Evolutionary conservation across 2,888 invertebrate genomes (phyloP), one percentile per base, ranked within the genome.

Genomic region (Dicycla oo): DNA sequence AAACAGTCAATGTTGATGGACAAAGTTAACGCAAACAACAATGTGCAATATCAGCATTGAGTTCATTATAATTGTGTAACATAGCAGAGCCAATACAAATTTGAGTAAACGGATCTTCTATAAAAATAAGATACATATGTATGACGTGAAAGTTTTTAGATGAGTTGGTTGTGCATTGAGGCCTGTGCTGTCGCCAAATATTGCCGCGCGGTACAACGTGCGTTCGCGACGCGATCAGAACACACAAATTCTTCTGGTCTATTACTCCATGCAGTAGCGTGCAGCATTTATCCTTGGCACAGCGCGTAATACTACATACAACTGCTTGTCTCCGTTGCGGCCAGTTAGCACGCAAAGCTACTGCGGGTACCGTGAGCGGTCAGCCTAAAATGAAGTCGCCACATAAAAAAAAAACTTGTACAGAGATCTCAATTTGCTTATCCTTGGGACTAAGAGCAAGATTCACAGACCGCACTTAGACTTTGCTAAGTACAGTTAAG

Each of bases 321-420:
- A 61, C 53, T 26, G 34, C 10, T 51, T 49, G 20, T 53, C 18
- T 34, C 34, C 10, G 18, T 26, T n/a, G 38, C 38, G 43, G 45
- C 45, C 53, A 45, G 26, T 77, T 26, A 53, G 45, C 38, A 45
- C 38, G n/a, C 43, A 49, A 78, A 20, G 43, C 20, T 51, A 45
- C 5, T n/a, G 45, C n/a, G 23, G 38, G n/a, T 72, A 54, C 51
- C 54, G 47, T 80, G 51, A 26, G 74, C 80, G 74, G 74, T 80
- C 80, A 74, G 80, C 53, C 11, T 80, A 13, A 61, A 47, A 26
- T 26, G 3, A 47, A 58, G 10, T 34, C 13, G 0, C 7, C 38
- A 38, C 38, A 38, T 18, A n/a, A n/a, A 53, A 47, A 77, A 43
- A 13, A 5, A 34, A 4, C n/a, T 26, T 38, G 8, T 5, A n/a